A percentile compares a stretch with the other conserved stretches of the same genome.
Conservation (phyloP, 2,888 invertebrate species). For the Ennomos fuscantarius region DNA sequence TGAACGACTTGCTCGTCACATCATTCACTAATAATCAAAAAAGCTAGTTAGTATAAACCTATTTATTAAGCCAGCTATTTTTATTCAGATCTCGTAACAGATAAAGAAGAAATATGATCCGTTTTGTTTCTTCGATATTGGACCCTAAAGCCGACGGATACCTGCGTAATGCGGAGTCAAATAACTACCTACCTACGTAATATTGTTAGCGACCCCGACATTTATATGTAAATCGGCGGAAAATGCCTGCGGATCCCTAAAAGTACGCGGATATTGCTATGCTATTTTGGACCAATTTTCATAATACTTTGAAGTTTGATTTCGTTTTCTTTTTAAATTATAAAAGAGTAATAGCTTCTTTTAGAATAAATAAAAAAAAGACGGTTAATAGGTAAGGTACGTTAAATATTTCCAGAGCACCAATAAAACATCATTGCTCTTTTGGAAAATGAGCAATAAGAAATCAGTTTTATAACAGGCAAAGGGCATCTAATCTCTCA, state of each 20-base stretch:
- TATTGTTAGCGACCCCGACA: slow-evolving; percentile 40
- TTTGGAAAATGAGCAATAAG: too few species aligned
- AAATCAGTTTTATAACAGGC: too few species aligned
- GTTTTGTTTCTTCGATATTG: slow-evolving; percentile 21
- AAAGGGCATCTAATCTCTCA: too few species aligned
- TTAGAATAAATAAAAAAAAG: too few species aligned
- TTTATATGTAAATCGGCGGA: slow-evolving; percentile 51
- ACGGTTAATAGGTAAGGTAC: too few species aligned
- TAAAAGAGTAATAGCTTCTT: too few species aligned
- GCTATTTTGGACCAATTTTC: slow-evolving; percentile 1
- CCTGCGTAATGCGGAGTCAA: slow-evolving; percentile 31
- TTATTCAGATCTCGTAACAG: slow-evolving; percentile 11
- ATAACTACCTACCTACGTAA: slow-evolving; percentile 42
- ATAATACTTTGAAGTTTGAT: slow-evolving; percentile 6
- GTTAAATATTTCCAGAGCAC: too few species aligned
- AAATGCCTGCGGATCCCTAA: slow-evolving; percentile 22
- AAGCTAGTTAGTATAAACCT: neutral
- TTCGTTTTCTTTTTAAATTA: neutral
- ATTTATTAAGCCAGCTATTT: slow-evolving; percentile 17
- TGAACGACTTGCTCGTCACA: too few species aligned
- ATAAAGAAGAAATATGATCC: slow-evolving; percentile 27
- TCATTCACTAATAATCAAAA: too few species aligned
- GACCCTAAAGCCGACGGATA: slow-evolving; percentile 27
- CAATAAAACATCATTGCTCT: too few species aligned
- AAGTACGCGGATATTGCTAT: slow-evolving; percentile 23